These are phyloP conservation scores for Rhadinocentrus ornatus DNA, from an alignment of 2,797 vertebrate genomes.

Conservation along the genomic window DNA sequence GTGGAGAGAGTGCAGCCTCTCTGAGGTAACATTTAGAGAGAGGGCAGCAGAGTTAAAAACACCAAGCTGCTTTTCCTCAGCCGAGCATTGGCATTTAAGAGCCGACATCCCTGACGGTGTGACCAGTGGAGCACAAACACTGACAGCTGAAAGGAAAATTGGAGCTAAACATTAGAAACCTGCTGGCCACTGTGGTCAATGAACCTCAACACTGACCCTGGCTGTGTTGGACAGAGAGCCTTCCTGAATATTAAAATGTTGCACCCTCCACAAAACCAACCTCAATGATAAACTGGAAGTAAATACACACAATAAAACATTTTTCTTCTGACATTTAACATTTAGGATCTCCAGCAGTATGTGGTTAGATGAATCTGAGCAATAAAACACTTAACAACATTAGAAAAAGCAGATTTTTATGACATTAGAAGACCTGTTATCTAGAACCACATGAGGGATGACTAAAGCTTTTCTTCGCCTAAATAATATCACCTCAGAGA, in stretches of 20 bases:
- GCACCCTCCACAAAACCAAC: conserved; percentile 8
- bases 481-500: conserved; percentile 1
- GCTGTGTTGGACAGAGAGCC: conserved; percentile 13
- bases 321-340: conserved; percentile 12
- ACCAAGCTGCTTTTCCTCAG: conserved; percentile 11
- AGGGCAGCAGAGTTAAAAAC: conserved; percentile 38
- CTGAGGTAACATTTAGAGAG: conserved; percentile 30
- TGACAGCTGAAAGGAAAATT: conserved; percentile 38
- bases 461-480: conserved; percentile 1
- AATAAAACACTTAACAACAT: conserved; percentile 1
- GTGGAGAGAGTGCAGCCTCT: conserved; percentile 32
- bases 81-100: conserved; percentile 54
- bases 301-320: neutral
- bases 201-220: conserved; percentile 43
- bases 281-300: neutral
- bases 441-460: neutral
- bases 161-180: conserved; percentile 50
- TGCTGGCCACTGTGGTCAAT: conserved; percentile 40
- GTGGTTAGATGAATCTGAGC: neutral
- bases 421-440: conserved; percentile 3
- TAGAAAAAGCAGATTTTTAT: conserved; percentile 2
- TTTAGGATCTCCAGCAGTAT: neutral
- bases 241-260: conserved; percentile 23
- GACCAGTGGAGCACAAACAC: conserved; percentile 52
- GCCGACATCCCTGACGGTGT: conserved; percentile 22